phyloP scores from a whole-genome alignment of 1,140 invertebrate genomes.

The Dendroctonus ponderosae region DNA sequence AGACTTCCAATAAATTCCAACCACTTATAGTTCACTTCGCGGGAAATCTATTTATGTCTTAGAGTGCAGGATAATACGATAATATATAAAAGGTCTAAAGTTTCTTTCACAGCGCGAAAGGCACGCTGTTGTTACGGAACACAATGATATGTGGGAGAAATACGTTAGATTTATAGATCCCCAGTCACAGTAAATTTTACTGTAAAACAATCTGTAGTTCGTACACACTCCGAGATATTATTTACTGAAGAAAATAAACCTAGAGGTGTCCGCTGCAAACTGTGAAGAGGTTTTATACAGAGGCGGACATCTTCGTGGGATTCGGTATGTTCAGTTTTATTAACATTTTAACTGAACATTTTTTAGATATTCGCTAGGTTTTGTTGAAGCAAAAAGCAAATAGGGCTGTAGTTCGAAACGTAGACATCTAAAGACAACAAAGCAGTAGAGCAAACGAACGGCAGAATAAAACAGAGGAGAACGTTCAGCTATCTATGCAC shows the following conservation, averaged over 20 bases:
- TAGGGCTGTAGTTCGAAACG: too few species aligned
- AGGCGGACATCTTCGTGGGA: neutral
- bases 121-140: conserved; percentile 14
- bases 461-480: conserved; percentile 24
- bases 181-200: neutral
- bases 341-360: too few species aligned
- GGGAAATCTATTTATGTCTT: conserved; percentile 26
- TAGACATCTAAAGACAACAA: too few species aligned
- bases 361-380: too few species aligned
- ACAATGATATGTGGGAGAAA: conserved; percentile 26
- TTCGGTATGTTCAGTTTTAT: too few species aligned
- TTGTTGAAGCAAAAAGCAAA: too few species aligned
- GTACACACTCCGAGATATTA: neutral
- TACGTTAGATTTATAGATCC: conserved; percentile 16
- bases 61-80: conserved; percentile 21
- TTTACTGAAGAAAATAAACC: neutral
- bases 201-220: conserved; percentile 3
- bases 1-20: conserved; percentile 14
- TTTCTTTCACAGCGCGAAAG: conserved; percentile 21
- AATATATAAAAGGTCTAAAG: conserved; percentile 31
- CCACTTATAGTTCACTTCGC: conserved; percentile 26
- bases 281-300: neutral
- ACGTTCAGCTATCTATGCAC: conserved; percentile 41
- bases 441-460: neutral
- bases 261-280: neutral